Evolutionary conservation across 2,888 invertebrate genomes (phyloP).

Genomic region (Elysia crispata): DNA sequence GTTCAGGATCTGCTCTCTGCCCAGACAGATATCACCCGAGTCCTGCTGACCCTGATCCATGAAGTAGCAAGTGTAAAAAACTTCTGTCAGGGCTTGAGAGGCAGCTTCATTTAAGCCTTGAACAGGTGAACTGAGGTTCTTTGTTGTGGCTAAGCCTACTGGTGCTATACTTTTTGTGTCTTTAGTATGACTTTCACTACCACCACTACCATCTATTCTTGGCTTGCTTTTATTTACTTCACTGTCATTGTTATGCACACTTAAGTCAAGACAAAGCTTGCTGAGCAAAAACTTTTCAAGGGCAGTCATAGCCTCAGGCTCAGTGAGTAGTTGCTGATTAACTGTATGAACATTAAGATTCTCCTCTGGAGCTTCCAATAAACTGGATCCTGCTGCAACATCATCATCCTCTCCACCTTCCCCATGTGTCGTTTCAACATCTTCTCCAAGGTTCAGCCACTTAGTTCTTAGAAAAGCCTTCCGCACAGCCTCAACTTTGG

Average conservation of each 20-base stretch:
- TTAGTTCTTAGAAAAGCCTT: slow-evolving; percentile 56
- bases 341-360: slow-evolving; percentile 69
- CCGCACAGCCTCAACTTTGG: slow-evolving; percentile 71
- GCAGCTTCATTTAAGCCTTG: slow-evolving; percentile 51
- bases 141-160: slow-evolving; percentile 26
- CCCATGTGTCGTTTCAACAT: no score
- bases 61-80: slow-evolving; percentile 76
- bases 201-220: no score
- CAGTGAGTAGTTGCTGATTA: slow-evolving; percentile 66
- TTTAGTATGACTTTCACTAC: no score
- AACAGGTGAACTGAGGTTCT: slow-evolving; percentile 55
- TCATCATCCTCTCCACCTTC: slow-evolving; percentile 14
- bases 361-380: slow-evolving; percentile 67
- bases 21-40: slow-evolving; percentile 74
- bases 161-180: no score
- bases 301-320: slow-evolving; percentile 66
- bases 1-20: slow-evolving; percentile 73
- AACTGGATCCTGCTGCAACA: slow-evolving; percentile 53
- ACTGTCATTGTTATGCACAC: slow-evolving; percentile 47
- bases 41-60: slow-evolving; percentile 71
- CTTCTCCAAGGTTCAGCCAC: slow-evolving; percentile 39
- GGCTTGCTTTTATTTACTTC: slow-evolving; percentile 52
- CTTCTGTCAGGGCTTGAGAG: slow-evolving; percentile 72
- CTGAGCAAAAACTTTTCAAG: slow-evolving; percentile 70
- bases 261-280: slow-evolving; percentile 59